phyloP scores from a whole-genome alignment of 2,797 vertebrate genomes.

The Decapterus maruadsi region DNA sequence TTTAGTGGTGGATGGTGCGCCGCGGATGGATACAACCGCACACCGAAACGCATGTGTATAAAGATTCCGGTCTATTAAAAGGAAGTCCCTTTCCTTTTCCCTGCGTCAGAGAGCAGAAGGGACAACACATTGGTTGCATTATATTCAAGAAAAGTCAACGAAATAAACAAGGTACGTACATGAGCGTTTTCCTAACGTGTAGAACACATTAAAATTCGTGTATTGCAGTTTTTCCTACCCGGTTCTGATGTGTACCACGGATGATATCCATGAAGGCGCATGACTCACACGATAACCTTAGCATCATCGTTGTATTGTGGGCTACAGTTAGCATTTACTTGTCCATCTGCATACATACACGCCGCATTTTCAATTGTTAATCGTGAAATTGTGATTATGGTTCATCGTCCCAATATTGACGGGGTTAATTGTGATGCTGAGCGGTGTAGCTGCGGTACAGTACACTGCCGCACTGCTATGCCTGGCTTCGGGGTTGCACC shows the following conservation, averaged over 20 bases:
- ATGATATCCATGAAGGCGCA: constrained; percentile 2
- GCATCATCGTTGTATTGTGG: constrained; percentile 1
- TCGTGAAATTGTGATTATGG: accelerated
- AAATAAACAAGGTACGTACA: constrained; percentile 79
- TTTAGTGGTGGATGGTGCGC: constrained; percentile 34
- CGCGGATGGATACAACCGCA: constrained; percentile 86
- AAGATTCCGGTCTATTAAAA: constrained; percentile 83
- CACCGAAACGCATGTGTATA: constrained; percentile 81
- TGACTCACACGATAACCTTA: constrained; percentile 47
- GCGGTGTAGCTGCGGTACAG: constrained; percentile 45
- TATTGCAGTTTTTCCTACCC: background rate
- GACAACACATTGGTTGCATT: constrained; percentile 78
- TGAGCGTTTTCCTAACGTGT: accelerated
- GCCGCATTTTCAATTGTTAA: too few species aligned
- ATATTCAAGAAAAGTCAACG: constrained; percentile 84
- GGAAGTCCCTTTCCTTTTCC: constrained; percentile 85
- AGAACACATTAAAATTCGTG: accelerated
- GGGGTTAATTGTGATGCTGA: background rate
- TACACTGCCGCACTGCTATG: constrained; percentile 41
- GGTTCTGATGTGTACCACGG: background rate
- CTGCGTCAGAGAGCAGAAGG: constrained; percentile 83
- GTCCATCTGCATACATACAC: accelerated
- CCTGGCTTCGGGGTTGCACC: constrained; percentile 28
- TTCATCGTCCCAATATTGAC: accelerated
- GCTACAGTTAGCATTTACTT: background rate